Conservation (phyloP, 2,797 vertebrate species). For the Taenioides sp. region DNA sequence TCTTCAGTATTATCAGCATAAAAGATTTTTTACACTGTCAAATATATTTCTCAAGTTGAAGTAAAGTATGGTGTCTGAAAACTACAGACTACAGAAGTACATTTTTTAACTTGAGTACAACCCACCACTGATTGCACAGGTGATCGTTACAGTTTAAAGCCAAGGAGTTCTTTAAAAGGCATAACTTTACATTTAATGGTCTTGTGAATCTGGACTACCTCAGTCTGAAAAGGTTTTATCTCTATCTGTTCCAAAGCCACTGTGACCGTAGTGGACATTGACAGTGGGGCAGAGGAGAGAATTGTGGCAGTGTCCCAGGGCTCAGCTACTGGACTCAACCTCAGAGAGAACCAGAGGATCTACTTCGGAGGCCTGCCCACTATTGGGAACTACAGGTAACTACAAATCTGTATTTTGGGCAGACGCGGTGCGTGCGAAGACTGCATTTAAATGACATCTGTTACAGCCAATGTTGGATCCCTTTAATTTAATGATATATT, state of each 20-base stretch:
- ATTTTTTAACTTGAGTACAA: too few relatives aligned
- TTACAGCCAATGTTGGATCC: neutral
- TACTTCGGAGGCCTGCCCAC: slow-evolving; percentile 95
- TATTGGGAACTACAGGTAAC: slow-evolving; percentile 90
- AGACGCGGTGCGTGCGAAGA: too few relatives aligned
- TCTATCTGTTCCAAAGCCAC: slow-evolving; percentile 75
- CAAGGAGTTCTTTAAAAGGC: neutral
- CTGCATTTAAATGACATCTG: too few relatives aligned
- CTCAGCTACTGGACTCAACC: slow-evolving; percentile 90
- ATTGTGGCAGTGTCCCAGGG: slow-evolving; percentile 81
- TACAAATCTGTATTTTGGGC: neutral
- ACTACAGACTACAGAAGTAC: too few relatives aligned
- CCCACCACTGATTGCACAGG: too few relatives aligned
- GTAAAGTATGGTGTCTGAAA: too few relatives aligned
- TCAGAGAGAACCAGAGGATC: slow-evolving; percentile 90
- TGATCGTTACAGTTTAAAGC: neutral
- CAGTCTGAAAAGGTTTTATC: neutral
- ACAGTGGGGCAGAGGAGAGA: slow-evolving; percentile 84
- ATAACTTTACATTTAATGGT: neutral
- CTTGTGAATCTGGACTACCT: neutral
- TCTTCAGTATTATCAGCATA: too few relatives aligned
- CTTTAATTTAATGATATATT: neutral
- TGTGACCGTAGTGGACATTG: slow-evolving; percentile 87
- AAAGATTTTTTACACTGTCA: too few relatives aligned
- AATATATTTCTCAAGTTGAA: too few relatives aligned